phyloP scores from a whole-genome alignment of 1,140 invertebrate species.

The Calephelis nemesis region DNA sequence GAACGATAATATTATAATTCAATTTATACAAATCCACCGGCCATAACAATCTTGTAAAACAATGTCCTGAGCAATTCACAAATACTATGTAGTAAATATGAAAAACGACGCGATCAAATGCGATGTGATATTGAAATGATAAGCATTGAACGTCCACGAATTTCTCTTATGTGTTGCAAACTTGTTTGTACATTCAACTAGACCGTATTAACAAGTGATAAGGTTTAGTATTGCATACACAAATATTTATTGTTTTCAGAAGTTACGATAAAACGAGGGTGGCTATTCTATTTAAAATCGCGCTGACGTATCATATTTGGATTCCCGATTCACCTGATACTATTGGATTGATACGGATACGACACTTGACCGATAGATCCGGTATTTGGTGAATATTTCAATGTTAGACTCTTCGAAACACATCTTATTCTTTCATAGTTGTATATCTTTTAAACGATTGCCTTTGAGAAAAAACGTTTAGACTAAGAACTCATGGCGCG shows the following conservation, averaged over 20 bases:
- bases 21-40: not conserved
- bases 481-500: too few species aligned
- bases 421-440: too few species aligned
- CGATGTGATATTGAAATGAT: slow-evolving; percentile 65
- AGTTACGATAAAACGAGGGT: slow-evolving; percentile 58
- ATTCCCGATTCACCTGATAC: slow-evolving; percentile 63
- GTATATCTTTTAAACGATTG: too few species aligned
- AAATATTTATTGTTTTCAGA: slow-evolving; percentile 25
- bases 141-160: slow-evolving; percentile 36
- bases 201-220: not conserved
- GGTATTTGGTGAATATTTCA: not conserved
- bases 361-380: not conserved
- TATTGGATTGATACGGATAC: slow-evolving; percentile 43
- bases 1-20: not conserved
- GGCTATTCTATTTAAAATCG: slow-evolving; percentile 62
- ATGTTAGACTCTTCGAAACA: too few species aligned
- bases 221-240: slow-evolving; percentile 23
- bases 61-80: slow-evolving; percentile 25
- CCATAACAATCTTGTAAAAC: slow-evolving; percentile 32
- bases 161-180: slow-evolving; percentile 14
- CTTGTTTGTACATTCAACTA: not conserved
- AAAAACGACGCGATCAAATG: slow-evolving; percentile 59
- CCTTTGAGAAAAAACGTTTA: too few species aligned
- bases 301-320: slow-evolving; percentile 66
- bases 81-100: slow-evolving; percentile 38